These are phyloP conservation scores for Piscicola geometra DNA, from an alignment of 2,888 invertebrate species.

Conservation along the genomic window DNA sequence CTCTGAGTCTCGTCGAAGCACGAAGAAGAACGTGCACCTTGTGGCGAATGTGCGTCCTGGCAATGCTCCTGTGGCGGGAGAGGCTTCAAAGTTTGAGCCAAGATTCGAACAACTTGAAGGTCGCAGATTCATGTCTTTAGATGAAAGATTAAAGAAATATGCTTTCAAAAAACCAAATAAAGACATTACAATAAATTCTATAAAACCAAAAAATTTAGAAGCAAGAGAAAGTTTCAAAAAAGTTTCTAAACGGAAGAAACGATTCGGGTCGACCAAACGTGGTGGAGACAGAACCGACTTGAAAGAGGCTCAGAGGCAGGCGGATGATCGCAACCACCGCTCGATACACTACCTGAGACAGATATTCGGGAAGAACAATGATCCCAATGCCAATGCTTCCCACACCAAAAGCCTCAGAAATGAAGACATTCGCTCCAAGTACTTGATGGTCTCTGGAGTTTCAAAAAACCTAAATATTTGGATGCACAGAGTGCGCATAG, in stretches of 20 bases:
- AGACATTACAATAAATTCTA: no score
- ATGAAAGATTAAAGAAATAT: conserved; percentile 4
- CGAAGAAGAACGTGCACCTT: no score
- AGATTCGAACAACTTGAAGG: background rate
- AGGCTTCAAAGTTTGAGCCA: background rate
- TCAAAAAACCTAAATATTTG: conserved; percentile 21
- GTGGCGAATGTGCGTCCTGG: no score
- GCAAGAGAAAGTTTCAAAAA: no score
- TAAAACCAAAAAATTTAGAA: no score
- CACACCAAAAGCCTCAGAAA: background rate
- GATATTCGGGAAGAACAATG: background rate
- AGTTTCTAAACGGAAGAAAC: background rate
- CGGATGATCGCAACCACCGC: background rate
- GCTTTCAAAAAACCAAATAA: background rate
- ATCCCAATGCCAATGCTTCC: no score
- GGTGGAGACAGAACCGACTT: background rate
- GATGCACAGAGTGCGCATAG: background rate
- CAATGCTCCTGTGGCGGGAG: background rate
- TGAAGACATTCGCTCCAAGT: conserved; percentile 11
- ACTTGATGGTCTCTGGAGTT: conserved; percentile 1
- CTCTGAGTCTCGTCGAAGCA: background rate
- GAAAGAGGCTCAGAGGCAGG: background rate
- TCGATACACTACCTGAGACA: background rate
- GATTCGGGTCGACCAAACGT: no score
- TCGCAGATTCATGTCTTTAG: background rate